These are phyloP conservation scores for Nymphalis c-album DNA, from an alignment of 2,888 invertebrate genomes.

Conservation along the genomic window DNA sequence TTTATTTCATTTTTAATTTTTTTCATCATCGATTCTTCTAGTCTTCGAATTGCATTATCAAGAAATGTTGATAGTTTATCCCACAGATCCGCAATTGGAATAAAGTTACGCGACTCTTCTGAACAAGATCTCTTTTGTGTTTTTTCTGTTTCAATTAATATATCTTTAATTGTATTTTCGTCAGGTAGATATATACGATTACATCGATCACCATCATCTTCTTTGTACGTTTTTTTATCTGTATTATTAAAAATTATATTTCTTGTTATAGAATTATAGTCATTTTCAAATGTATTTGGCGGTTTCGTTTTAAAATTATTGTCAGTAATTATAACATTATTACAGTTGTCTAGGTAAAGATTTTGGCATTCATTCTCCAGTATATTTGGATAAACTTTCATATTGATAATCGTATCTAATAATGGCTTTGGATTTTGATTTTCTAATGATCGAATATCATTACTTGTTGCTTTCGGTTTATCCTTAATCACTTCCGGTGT, in stretches of 20 bases:
- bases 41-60: slow-evolving; percentile 42
- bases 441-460: slow-evolving; percentile 24
- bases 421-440: slow-evolving; percentile 36
- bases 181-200: slow-evolving; percentile 53
- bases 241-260: slow-evolving; percentile 42
- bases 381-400: slow-evolving; percentile 46
- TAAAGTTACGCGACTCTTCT: slow-evolving; percentile 46
- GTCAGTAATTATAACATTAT: slow-evolving; percentile 37
- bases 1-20: slow-evolving; percentile 60
- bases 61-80: slow-evolving; percentile 47
- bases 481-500: slow-evolving; percentile 40
- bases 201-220: slow-evolving; percentile 37
- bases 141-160: slow-evolving; percentile 46
- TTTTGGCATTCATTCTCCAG: slow-evolving; percentile 13
- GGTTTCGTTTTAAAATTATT: slow-evolving; percentile 28
- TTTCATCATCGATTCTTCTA: slow-evolving; percentile 53
- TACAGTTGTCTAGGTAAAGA: slow-evolving; percentile 17
- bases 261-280: slow-evolving; percentile 1
- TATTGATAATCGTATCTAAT: slow-evolving; percentile 49
- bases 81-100: slow-evolving; percentile 47
- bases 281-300: slow-evolving; percentile 40
- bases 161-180: slow-evolving; percentile 49
- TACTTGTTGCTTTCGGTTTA: slow-evolving; percentile 12
- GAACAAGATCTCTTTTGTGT: slow-evolving; percentile 43
- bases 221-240: slow-evolving; percentile 46